These are phyloP conservation scores for Myxocyprinus asiaticus DNA, from an alignment of 2,113 vertebrate genomes.

Conservation along the genomic window DNA sequence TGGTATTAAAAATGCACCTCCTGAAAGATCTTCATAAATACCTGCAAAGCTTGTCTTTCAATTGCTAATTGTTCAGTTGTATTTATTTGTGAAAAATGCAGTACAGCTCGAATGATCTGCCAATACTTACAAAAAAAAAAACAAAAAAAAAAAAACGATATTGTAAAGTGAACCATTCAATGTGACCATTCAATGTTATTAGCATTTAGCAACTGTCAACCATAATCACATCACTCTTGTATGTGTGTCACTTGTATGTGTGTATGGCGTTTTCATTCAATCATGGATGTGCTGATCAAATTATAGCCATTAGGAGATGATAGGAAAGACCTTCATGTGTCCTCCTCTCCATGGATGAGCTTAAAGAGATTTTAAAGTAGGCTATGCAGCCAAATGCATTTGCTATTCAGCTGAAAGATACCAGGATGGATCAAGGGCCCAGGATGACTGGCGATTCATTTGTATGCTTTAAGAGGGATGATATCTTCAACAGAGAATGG, in stretches of 20 bases:
- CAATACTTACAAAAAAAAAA: no score
- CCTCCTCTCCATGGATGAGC: slow-evolving; percentile 24
- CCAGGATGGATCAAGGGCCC: slow-evolving; percentile 10
- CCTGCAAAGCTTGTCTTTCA: no score
- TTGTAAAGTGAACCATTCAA: no score
- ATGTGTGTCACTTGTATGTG: background rate
- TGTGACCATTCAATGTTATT: no score
- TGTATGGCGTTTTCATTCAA: slow-evolving; percentile 46
- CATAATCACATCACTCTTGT: slow-evolving; percentile 43
- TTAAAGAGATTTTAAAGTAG: background rate
- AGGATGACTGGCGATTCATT: slow-evolving; percentile 25
- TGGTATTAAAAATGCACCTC: no score
- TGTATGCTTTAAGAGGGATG: slow-evolving; percentile 28
- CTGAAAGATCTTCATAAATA: no score
- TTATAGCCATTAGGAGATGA: slow-evolving; percentile 45
- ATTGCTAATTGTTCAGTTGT: no score
- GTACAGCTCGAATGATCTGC: no score
- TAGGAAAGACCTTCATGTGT: slow-evolving; percentile 44
- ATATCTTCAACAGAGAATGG: slow-evolving; percentile 14
- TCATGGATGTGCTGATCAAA: slow-evolving; percentile 48
- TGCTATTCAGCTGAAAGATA: slow-evolving; percentile 25
- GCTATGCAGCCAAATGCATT: slow-evolving; percentile 28
- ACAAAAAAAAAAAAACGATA: no score
- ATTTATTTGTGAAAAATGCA: no score
- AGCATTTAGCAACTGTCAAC: background rate